These are phyloP conservation scores for Heliconius congener DNA, from an alignment of 1,140 invertebrate genomes.

Conservation along the genomic window DNA sequence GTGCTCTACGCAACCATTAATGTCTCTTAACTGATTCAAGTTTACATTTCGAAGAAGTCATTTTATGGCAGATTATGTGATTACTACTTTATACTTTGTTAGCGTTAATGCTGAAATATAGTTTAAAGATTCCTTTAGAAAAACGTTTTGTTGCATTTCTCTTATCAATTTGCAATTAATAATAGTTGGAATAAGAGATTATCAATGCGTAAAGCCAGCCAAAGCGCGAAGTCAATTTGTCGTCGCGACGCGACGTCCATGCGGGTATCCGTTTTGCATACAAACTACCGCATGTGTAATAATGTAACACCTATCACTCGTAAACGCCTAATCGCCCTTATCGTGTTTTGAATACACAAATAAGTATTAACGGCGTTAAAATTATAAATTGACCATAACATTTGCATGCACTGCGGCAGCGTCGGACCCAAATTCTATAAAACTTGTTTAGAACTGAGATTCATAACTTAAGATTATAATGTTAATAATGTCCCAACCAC, in stretches of 20 bases:
- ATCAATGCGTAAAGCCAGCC: not conserved
- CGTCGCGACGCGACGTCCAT: conserved; percentile 26
- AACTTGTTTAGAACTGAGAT: conserved; percentile 55
- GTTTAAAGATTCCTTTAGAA: not conserved
- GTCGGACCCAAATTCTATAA: conserved; percentile 39
- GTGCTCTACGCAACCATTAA: conserved; percentile 50
- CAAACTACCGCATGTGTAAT: conserved; percentile 51
- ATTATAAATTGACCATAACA: conserved; percentile 64
- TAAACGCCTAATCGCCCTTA: conserved; percentile 68
- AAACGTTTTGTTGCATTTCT: not conserved
- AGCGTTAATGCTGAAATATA: not conserved
- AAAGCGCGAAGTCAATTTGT: conserved; percentile 45
- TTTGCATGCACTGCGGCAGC: conserved; percentile 50
- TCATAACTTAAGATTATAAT: conserved; percentile 46
- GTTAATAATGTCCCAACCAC: conserved; percentile 26
- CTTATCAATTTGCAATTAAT: not conserved
- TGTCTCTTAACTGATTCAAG: conserved; percentile 50
- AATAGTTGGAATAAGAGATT: not conserved
- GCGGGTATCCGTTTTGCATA: conserved; percentile 43
- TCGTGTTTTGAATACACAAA: conserved; percentile 71
- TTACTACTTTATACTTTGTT: conserved; percentile 23
- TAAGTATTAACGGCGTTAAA: conserved; percentile 68
- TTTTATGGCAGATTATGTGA: conserved; percentile 52
- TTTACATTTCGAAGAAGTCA: conserved; percentile 53
- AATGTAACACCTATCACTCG: conserved; percentile 54